Conservation (phyloP, 2,797 vertebrate species). For the Amblyraja radiata region DNA sequence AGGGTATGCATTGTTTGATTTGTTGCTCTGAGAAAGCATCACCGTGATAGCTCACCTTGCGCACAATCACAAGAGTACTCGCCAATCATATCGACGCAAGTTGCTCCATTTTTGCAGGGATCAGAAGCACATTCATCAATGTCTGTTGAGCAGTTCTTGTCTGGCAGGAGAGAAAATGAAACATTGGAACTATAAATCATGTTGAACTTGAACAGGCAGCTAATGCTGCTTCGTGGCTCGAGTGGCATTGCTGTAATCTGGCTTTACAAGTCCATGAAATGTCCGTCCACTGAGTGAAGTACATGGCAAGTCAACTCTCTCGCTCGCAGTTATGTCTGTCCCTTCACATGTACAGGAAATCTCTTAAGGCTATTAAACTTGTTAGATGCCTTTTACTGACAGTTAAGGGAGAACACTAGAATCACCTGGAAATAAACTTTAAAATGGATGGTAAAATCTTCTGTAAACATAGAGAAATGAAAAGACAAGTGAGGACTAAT, state of each 20-base stretch:
- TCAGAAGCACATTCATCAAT: slow-evolving; percentile 57
- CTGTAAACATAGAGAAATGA: no score
- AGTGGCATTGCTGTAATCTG: slow-evolving; percentile 51
- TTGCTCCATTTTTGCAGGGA: slow-evolving; percentile 62
- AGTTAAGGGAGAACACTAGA: no score
- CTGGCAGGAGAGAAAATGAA: slow-evolving; percentile 58
- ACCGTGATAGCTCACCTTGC: slow-evolving; percentile 55
- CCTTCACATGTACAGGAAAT: not conserved
- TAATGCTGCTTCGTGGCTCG: slow-evolving; percentile 48
- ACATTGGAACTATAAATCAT: slow-evolving; percentile 55
- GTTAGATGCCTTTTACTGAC: not conserved
- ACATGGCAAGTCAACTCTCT: not conserved
- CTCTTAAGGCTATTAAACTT: not conserved
- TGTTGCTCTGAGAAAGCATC: not conserved
- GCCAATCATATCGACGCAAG: slow-evolving; percentile 52
- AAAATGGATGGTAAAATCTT: no score
- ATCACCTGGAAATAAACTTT: no score
- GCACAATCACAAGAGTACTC: slow-evolving; percentile 56
- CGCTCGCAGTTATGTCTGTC: not conserved
- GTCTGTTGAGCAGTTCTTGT: slow-evolving; percentile 65
- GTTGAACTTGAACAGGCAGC: slow-evolving; percentile 45
- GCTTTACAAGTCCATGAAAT: slow-evolving; percentile 39
- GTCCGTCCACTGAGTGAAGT: not conserved
- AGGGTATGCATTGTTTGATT: not conserved
- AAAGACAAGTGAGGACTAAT: no score